Conservation (phyloP, 2,888 invertebrate species). For the Chydorus sphaericus region DNA sequence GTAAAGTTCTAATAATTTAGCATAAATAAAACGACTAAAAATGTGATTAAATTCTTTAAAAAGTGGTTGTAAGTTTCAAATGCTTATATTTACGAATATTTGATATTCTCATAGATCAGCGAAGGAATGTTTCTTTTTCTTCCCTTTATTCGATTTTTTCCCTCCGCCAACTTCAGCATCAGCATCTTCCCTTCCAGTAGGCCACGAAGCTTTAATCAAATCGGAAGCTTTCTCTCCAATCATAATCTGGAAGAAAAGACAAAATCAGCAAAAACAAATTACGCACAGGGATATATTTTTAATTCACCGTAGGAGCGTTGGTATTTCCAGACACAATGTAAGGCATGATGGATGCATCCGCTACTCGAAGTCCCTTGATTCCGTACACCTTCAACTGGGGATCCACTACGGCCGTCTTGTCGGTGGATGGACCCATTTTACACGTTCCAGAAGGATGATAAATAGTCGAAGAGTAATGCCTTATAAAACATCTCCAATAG, state of each 20-base stretch:
- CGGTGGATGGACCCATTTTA: constrained; percentile 47
- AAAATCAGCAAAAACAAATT: neutral
- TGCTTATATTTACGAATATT: too few relatives aligned
- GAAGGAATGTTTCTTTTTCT: neutral
- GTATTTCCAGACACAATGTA: constrained; percentile 47
- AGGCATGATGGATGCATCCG: constrained; percentile 55
- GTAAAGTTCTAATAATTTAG: too few relatives aligned
- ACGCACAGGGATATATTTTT: neutral
- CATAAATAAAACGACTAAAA: too few relatives aligned
- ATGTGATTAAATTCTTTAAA: too few relatives aligned
- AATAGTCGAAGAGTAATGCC: constrained; percentile 57
- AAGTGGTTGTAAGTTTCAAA: too few relatives aligned
- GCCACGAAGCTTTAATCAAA: constrained; percentile 41
- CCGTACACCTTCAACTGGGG: constrained; percentile 47
- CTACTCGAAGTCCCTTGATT: constrained; percentile 46
- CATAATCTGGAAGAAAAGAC: constrained; percentile 39
- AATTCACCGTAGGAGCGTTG: neutral
- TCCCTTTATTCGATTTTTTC: neutral
- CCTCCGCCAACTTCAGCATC: neutral
- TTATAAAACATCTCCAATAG: constrained; percentile 70
- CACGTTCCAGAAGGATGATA: constrained; percentile 50
- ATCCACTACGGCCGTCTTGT: constrained; percentile 44
- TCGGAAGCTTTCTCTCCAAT: constrained; percentile 49
- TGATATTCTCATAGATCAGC: too few relatives aligned
- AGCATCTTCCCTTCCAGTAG: constrained; percentile 22